Evolutionary conservation across 2,888 invertebrate species (phyloP).

Genomic region (Frankliniella fusca): DNA sequence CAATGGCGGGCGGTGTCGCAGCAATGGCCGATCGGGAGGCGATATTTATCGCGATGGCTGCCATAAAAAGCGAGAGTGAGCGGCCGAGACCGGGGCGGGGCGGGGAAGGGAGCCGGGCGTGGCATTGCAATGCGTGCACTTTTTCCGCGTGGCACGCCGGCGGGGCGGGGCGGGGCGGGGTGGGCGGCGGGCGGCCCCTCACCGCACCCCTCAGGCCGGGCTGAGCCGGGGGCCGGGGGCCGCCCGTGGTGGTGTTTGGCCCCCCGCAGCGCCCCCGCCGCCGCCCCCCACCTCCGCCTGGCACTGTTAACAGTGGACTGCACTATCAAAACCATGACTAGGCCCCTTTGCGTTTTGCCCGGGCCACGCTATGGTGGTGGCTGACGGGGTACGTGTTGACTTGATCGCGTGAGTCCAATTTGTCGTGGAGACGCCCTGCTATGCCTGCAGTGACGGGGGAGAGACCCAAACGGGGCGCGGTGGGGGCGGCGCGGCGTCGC

Average conservation of each 20-base stretch:
- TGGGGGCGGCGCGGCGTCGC: no score
- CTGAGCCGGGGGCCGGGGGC: not conserved
- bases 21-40: constrained; percentile 12
- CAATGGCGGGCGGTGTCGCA: constrained; percentile 19
- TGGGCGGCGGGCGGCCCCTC: not conserved
- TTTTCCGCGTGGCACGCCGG: not conserved
- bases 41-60: constrained; percentile 21
- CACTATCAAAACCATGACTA: no score
- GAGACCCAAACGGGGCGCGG: no score
- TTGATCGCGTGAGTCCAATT: not conserved
- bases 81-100: not conserved
- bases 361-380: not conserved
- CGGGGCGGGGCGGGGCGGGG: not conserved
- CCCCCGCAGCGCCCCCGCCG: no score
- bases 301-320: no score
- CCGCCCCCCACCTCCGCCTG: no score
- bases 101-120: not conserved
- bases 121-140: constrained; percentile 12
- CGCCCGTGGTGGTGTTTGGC: no score
- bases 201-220: not conserved
- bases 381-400: not conserved
- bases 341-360: not conserved
- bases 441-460: no score
- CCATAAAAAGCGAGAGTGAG: constrained; percentile 26
- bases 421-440: not conserved